A percentile compares a stretch with the other conserved stretches of the same genome.
Evolutionary conservation across 2,113 vertebrate genomes (phyloP).

Genomic region (Dasyurus viverrinus): DNA sequence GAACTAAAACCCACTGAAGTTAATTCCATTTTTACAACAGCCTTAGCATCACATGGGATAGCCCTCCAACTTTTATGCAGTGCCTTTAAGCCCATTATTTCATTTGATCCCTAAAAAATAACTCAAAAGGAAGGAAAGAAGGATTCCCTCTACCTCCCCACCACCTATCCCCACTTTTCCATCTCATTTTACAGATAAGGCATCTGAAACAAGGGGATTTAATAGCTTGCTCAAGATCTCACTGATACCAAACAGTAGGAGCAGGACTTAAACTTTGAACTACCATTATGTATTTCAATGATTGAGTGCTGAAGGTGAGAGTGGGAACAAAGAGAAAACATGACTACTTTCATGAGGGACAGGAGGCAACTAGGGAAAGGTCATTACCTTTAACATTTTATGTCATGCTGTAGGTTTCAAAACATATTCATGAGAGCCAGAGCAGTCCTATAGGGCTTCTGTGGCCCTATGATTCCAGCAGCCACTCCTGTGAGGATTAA

Average conservation of each 20-base stretch:
- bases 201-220: not conserved
- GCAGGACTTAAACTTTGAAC: not conserved
- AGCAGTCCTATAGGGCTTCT: too few species aligned
- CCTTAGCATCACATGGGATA: not conserved
- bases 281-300: not conserved
- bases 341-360: not conserved
- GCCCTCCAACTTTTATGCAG: not conserved
- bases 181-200: not conserved
- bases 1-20: not conserved
- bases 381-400: too few species aligned
- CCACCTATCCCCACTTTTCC: not conserved
- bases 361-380: not conserved
- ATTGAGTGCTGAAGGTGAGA: too few species aligned
- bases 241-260: not conserved
- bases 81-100: not conserved
- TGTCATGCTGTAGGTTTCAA: not conserved
- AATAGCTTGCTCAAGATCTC: not conserved
- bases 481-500: too few species aligned
- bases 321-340: not conserved
- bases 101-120: not conserved
- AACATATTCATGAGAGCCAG: not conserved
- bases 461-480: not conserved
- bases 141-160: not conserved
- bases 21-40: not conserved
- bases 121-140: not conserved